Percentiles rank a stretch among this genome's conserved stretches.
Evolutionary conservation across 1,140 invertebrate species (phyloP).

Genomic region (Parapsyche elsis): DNA sequence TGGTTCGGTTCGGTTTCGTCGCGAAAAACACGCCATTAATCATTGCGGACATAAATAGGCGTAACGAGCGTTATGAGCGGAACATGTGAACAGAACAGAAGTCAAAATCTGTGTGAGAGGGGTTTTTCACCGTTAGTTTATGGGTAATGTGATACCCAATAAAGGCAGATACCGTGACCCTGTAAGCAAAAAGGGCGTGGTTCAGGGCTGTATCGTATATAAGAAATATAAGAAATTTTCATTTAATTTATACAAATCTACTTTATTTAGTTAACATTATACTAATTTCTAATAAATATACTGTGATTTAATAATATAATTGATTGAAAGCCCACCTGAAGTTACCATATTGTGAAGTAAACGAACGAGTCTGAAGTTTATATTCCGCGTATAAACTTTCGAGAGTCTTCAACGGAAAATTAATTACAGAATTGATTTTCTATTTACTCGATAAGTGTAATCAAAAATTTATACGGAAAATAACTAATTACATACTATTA

Average conservation of each 20-base stretch:
- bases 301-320: background rate
- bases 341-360: too few relatives aligned
- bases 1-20: background rate
- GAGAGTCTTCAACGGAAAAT: background rate
- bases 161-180: constrained; percentile 45
- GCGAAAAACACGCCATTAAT: constrained; percentile 18
- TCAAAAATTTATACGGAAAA: too few relatives aligned
- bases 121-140: constrained; percentile 47
- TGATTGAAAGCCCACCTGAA: too few relatives aligned
- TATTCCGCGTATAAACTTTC: too few relatives aligned
- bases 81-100: constrained; percentile 50
- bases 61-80: constrained; percentile 7
- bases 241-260: too few relatives aligned
- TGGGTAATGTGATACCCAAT: constrained; percentile 50
- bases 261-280: too few relatives aligned
- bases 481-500: background rate
- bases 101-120: constrained; percentile 17
- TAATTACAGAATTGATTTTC: background rate
- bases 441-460: too few relatives aligned
- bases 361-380: too few relatives aligned
- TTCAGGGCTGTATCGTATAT: too few relatives aligned
- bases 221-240: too few relatives aligned
- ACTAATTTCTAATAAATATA: too few relatives aligned
- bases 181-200: constrained; percentile 3
- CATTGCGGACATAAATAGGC: constrained; percentile 24